Percentiles rank a stretch among this genome's conserved stretches.
Conservation (phyloP, 2,888 invertebrate genomes). For the Epistrophe eligans region DNA sequence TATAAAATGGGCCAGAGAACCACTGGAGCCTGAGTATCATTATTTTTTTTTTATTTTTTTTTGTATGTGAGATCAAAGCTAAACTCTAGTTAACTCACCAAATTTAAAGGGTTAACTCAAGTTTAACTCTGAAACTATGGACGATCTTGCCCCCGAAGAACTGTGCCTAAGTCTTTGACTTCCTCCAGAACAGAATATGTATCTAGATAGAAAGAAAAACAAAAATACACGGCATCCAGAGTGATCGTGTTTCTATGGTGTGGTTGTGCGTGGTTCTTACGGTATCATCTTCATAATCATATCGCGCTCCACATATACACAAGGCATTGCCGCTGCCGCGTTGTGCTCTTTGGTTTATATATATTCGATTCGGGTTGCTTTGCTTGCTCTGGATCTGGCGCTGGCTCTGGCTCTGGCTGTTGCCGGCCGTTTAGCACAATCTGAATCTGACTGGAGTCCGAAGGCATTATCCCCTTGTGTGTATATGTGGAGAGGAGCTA, state of each 20-base stretch:
- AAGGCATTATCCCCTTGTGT: conserved; percentile 66
- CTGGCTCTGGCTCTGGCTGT: conserved; percentile 9
- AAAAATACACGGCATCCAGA: conserved; percentile 41
- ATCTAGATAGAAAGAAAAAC: conserved; percentile 30
- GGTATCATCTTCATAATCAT: conserved; percentile 57
- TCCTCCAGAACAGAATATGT: conserved; percentile 59
- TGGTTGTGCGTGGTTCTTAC: conserved; percentile 60
- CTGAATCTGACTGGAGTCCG: conserved; percentile 51
- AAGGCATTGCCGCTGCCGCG: conserved; percentile 8
- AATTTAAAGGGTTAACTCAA: no score
- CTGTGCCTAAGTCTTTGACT: conserved; percentile 44
- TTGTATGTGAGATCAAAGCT: no score
- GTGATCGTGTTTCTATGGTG: conserved; percentile 40
- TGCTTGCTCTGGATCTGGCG: conserved; percentile 10
- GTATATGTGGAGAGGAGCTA: conserved; percentile 80
- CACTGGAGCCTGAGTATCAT: neutral
- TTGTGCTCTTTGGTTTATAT: conserved; percentile 55
- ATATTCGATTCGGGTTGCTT: conserved; percentile 36
- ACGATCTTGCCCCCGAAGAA: no score
- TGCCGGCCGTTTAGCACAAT: conserved; percentile 27
- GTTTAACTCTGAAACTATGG: no score
- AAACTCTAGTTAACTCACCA: no score
- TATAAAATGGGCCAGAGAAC: conserved; percentile 34
- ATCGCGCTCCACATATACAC: conserved; percentile 60
- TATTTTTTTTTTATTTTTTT: no score